These are phyloP conservation scores for Drosophila bocqueti DNA, from an alignment of 1,140 invertebrate species.

Conservation along the genomic window DNA sequence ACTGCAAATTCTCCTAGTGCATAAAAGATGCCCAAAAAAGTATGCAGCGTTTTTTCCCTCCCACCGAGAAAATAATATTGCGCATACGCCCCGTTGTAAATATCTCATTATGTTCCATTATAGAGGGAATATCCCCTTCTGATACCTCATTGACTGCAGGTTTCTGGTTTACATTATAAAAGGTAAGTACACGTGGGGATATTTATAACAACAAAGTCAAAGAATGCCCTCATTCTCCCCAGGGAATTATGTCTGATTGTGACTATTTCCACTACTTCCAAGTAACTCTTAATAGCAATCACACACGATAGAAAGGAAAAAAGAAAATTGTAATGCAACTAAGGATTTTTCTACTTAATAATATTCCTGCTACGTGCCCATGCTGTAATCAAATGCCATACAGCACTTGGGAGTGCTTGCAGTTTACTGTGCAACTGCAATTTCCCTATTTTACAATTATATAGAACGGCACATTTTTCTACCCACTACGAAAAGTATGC, in stretches of 20 bases:
- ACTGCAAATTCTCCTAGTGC: slow-evolving; percentile 17
- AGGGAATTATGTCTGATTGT: not conserved
- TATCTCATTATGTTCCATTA: slow-evolving; percentile 4
- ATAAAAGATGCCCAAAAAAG: slow-evolving; percentile 32
- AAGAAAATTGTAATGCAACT: not conserved
- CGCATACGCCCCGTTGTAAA: slow-evolving; percentile 13
- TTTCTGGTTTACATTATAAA: not conserved
- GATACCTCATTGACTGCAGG: not conserved
- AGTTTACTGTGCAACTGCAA: not conserved
- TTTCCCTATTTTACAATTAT: not conserved
- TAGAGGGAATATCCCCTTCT: not conserved
- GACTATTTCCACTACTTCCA: not conserved
- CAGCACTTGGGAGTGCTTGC: not conserved
- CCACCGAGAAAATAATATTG: not conserved
- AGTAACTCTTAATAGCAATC: not conserved
- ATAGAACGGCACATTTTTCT: not conserved
- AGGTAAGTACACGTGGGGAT: not conserved
- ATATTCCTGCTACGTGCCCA: not conserved
- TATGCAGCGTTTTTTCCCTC: slow-evolving; percentile 18
- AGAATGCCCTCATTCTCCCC: not conserved
- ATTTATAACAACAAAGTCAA: not conserved
- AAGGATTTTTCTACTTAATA: not conserved
- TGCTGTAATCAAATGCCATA: not conserved
- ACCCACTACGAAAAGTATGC: slow-evolving; percentile 3
- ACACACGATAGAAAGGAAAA: not conserved